Conservation (phyloP, 2,888 invertebrate genomes). For the Cephus spinipes region DNA sequence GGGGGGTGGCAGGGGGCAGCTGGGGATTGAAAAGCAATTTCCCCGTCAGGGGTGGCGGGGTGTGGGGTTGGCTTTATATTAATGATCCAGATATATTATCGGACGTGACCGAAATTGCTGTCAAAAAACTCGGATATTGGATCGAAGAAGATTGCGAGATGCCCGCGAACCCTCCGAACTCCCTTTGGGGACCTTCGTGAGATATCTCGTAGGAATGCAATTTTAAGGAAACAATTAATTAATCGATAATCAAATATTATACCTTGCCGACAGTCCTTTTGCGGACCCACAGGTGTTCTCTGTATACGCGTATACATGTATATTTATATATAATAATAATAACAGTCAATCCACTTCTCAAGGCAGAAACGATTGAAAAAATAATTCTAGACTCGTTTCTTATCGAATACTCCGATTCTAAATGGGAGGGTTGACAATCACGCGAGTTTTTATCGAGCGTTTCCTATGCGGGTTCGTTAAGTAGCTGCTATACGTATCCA, state of each 20-base stretch:
- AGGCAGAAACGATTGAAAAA: neutral
- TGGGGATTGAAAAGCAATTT: constrained; percentile 68
- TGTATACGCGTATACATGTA: neutral
- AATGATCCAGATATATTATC: constrained; percentile 68
- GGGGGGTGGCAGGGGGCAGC: constrained; percentile 46
- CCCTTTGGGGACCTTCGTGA: constrained; percentile 33
- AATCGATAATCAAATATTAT: constrained; percentile 7
- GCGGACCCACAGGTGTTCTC: neutral
- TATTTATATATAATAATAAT: no score
- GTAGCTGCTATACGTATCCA: constrained; percentile 21
- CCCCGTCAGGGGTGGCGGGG: constrained; percentile 56
- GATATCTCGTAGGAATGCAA: constrained; percentile 18
- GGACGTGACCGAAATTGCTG: constrained; percentile 68
- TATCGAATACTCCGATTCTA: constrained; percentile 16
- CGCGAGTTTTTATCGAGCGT: constrained; percentile 3
- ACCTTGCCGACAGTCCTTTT: neutral
- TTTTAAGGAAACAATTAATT: constrained; percentile 20
- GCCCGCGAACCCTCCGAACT: constrained; percentile 39
- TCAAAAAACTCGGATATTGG: constrained; percentile 68
- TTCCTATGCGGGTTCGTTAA: constrained; percentile 43
- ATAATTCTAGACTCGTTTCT: neutral
- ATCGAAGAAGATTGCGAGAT: constrained; percentile 66
- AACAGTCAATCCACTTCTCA: neutral
- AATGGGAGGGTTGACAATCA: constrained; percentile 1
- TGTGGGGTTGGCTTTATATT: constrained; percentile 64